Base-by-base conservation (phyloP, 2,113 vertebrate species). In the Pygoscelis antarcticus region DNA sequence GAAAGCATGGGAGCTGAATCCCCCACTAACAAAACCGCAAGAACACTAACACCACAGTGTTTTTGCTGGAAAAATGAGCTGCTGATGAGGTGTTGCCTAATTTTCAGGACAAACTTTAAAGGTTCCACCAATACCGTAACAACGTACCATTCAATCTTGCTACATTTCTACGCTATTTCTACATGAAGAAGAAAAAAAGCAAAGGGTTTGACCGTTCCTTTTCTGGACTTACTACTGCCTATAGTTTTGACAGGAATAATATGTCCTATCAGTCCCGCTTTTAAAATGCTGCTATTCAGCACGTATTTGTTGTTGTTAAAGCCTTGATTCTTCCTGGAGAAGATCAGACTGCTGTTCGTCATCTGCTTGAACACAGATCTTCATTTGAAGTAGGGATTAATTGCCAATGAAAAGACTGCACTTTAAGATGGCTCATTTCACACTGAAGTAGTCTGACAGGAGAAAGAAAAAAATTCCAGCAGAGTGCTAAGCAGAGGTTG, bases 301-400 rank as follows among this genome's bases (percentile, higher is more conserved):
- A 72, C 0, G 0, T 10, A 81, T 88, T 44, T 79, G 32, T 61
- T 82, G n/a, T 25, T 83, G 66, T 40, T 65, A 40, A 49, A 89
- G 40, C 36, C 58, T 57, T 52, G 38, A 1, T n/a, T 84, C 61
- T 54, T 91, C 40, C 83, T 78, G 0, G 0, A 79, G 82, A 61
- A 65, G 44, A 87, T 68, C 74, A 58, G 27, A 47, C 42, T 72
- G 38, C 22, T 71, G 34, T 66, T 74, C 5, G 2, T 90, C 44
- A 78, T 44, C 61, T 86, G 58, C 55, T 76, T 46, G 80, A 90
- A 71, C 16, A 46, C 32, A 65, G 65, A 82, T 34, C 40, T 52
- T 79, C 61, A n/a, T 38, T 17, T 69, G 61, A 89, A 82, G 40
- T 7, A 72, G 44, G 57, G 54, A 91, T 87, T 94, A 94, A 93